A percentile compares a stretch with the other conserved stretches of the same genome.
phyloP scores from a whole-genome alignment of 1,140 invertebrate genomes.

The Drosophila truncata region DNA sequence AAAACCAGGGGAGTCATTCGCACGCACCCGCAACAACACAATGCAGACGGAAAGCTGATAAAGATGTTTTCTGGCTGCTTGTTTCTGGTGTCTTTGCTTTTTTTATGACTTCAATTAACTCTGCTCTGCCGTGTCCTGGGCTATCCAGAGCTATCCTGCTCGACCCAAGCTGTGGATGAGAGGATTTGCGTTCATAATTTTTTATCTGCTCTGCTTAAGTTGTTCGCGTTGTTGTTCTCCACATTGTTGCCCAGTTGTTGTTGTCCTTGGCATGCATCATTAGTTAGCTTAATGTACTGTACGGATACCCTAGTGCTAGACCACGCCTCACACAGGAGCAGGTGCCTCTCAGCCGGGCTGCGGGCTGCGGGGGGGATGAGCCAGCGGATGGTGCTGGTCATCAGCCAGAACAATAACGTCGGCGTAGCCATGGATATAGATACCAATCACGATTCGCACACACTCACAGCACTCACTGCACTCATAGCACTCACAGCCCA shows the following conservation, averaged over 20 bases:
- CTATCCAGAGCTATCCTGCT: constrained; percentile 17
- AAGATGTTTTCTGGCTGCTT: constrained; percentile 64
- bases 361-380: background rate
- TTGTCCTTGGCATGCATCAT: constrained; percentile 77
- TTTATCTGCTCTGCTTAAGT: constrained; percentile 72
- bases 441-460: constrained; percentile 55
- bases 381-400: constrained; percentile 41
- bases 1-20: constrained; percentile 73
- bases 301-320: constrained; percentile 51
- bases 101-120: constrained; percentile 82
- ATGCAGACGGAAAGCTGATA: constrained; percentile 47
- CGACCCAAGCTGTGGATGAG: constrained; percentile 38
- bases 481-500: too few species aligned
- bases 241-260: constrained; percentile 46
- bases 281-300: constrained; percentile 80
- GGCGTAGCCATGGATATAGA: constrained; percentile 56
- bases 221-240: constrained; percentile 63
- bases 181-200: constrained; percentile 82
- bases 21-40: constrained; percentile 64
- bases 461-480: constrained; percentile 19
- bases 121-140: constrained; percentile 65
- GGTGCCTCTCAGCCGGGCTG: constrained; percentile 37
- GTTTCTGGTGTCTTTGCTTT: constrained; percentile 62
- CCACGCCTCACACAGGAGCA: constrained; percentile 61
- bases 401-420: constrained; percentile 55